phyloP scores from a whole-genome alignment of 2,113 vertebrate species.

The Myxocyprinus asiaticus region DNA sequence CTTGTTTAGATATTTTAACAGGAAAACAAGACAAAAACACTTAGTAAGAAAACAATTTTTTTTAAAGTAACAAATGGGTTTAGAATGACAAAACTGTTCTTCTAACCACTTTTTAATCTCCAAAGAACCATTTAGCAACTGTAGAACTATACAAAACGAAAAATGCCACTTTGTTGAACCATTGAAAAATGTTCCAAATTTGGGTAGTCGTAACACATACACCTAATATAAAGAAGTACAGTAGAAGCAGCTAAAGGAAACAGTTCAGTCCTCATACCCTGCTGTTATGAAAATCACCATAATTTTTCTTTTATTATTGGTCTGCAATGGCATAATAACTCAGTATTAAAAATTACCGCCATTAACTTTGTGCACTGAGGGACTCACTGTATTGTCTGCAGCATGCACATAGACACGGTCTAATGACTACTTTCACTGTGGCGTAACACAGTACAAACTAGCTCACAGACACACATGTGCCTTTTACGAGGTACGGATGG shows the following conservation, averaged over 20 bases:
- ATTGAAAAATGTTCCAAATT: no score
- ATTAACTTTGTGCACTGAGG: slow-evolving; percentile 27
- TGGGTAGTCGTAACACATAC: background rate
- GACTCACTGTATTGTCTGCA: background rate
- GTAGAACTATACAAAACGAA: no score
- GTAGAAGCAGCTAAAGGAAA: background rate
- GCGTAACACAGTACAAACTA: slow-evolving; percentile 12
- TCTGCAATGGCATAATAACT: slow-evolving; percentile 45
- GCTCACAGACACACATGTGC: slow-evolving; percentile 8
- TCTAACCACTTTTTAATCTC: no score
- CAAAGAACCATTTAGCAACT: no score
- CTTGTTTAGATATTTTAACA: no score
- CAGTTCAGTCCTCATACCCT: background rate
- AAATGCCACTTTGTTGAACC: no score
- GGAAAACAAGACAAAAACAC: no score
- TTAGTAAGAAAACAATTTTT: no score
- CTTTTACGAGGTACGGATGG: slow-evolving; percentile 61
- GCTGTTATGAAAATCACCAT: slow-evolving; percentile 21
- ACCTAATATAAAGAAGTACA: no score
- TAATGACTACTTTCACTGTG: slow-evolving; percentile 1
- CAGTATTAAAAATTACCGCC: slow-evolving; percentile 50
- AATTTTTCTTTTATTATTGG: slow-evolving; percentile 46
- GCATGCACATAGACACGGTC: background rate
- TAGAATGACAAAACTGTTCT: no score
- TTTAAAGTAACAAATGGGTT: no score